These are phyloP conservation scores for Otus scops DNA, from an alignment of 2,797 vertebrate species.

Conservation along the genomic window DNA sequence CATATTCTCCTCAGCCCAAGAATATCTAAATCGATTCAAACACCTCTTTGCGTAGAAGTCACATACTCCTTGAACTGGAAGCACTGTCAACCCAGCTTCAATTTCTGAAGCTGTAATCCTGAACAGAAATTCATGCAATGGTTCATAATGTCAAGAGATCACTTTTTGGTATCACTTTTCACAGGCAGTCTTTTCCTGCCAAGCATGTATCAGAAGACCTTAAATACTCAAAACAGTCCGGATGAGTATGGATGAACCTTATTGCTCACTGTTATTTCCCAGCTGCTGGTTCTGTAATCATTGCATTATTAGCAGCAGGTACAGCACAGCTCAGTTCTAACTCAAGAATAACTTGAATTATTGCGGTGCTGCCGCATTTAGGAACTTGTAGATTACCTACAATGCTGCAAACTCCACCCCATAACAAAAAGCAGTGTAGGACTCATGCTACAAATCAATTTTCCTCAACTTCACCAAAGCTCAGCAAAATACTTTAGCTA, in stretches of 20 bases:
- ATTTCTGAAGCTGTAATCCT: neutral
- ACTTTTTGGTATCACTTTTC: neutral
- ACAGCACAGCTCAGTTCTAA: neutral
- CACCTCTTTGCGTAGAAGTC: neutral
- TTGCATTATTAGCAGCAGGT: neutral
- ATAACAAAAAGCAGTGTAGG: neutral
- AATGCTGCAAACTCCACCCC: neutral
- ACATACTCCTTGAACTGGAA: neutral
- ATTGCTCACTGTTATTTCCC: neutral
- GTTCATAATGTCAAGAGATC: neutral
- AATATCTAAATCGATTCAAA: neutral
- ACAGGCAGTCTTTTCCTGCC: neutral
- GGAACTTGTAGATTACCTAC: neutral
- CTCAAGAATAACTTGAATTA: neutral
- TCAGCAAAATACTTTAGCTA: neutral
- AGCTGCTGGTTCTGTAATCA: neutral
- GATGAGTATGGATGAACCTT: neutral
- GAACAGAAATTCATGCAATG: neutral
- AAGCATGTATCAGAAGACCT: neutral
- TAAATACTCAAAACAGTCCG: neutral
- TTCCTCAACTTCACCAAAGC: neutral
- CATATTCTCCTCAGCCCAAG: neutral
- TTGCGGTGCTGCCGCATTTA: neutral
- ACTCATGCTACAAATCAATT: neutral
- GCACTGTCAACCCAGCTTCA: neutral